These are phyloP conservation scores for Bubo scandiacus DNA, from an alignment of 2,113 vertebrate genomes.

Conservation along the genomic window DNA sequence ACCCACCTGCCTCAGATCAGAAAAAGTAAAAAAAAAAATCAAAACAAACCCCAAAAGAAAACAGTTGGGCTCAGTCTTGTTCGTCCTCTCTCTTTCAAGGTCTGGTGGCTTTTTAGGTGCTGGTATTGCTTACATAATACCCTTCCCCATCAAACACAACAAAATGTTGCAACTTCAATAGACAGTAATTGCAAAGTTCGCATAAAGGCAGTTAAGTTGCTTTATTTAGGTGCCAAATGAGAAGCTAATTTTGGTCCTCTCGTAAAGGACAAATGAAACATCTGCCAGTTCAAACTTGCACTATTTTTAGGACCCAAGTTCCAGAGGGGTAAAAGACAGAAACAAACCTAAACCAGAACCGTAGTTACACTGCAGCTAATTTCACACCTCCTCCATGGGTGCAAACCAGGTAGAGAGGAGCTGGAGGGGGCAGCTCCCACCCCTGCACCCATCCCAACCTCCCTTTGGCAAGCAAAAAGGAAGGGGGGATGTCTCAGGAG, in stretches of 20 bases:
- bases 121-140: background rate
- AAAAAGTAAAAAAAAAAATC: background rate
- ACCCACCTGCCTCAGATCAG: background rate
- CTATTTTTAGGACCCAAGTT: slow-evolving; percentile 73
- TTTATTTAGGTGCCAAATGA: slow-evolving; percentile 78
- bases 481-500: background rate
- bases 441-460: background rate
- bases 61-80: background rate
- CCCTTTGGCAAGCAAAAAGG: background rate
- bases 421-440: background rate
- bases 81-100: background rate
- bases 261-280: slow-evolving; percentile 74
- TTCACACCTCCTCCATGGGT: background rate
- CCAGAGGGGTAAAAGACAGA: slow-evolving; percentile 38
- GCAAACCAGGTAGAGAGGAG: background rate
- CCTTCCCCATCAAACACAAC: slow-evolving; percentile 10
- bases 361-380: background rate
- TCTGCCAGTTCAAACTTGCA: slow-evolving; percentile 71
- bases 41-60: background rate
- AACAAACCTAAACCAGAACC: background rate
- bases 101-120: slow-evolving; percentile 12
- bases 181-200: slow-evolving; percentile 62
- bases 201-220: slow-evolving; percentile 63
- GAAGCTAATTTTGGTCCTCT: slow-evolving; percentile 76
- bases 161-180: slow-evolving; percentile 38